A percentile compares a stretch with the other conserved stretches of the same genome.
These are phyloP conservation scores for Eublepharis macularius DNA, from an alignment of 2,113 vertebrate species.

Conservation along the genomic window DNA sequence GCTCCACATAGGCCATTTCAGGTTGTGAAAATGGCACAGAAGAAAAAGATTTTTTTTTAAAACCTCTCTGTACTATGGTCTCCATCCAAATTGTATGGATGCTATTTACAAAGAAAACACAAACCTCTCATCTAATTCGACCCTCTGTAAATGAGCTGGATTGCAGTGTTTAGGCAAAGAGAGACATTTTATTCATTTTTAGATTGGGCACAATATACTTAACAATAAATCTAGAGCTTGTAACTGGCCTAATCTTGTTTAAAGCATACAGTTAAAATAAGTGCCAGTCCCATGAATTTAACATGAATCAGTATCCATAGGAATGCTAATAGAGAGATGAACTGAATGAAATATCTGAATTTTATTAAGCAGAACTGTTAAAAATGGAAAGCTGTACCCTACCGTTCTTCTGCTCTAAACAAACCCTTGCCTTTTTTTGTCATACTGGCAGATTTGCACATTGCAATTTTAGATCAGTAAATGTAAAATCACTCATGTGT, in stretches of 20 bases:
- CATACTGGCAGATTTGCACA: neutral
- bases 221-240: neutral
- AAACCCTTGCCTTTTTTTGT: neutral
- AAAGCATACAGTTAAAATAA: neutral
- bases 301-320: fast-evolving
- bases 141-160: neutral
- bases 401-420: neutral
- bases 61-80: no score
- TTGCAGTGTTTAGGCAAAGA: neutral
- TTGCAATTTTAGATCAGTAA: neutral
- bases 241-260: neutral
- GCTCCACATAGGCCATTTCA: no score
- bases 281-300: neutral
- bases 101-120: no score
- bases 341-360: neutral
- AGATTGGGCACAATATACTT: neutral
- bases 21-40: no score
- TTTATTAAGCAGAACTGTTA: constrained; percentile 10
- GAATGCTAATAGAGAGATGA: neutral
- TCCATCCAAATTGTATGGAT: no score
- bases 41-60: no score
- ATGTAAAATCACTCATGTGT: neutral
- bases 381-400: neutral
- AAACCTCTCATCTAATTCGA: neutral
- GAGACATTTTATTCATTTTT: neutral